phyloP scores from a whole-genome alignment of 2,888 invertebrate genomes.

The Cantharis nigra region DNA sequence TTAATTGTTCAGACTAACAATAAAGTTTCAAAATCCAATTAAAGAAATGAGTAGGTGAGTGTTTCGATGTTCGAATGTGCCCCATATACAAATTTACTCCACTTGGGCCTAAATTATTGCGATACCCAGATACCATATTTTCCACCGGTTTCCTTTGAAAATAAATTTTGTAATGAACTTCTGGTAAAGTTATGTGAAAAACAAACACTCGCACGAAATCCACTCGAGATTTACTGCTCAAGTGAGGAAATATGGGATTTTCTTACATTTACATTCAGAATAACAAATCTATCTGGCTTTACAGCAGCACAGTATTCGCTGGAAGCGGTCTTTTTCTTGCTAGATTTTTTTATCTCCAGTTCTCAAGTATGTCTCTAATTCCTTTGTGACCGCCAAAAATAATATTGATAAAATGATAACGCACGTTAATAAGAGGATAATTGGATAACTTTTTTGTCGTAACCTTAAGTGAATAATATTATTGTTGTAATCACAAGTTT shows the following conservation, averaged over 20 bases:
- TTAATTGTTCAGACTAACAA: background rate
- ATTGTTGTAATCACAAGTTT: background rate
- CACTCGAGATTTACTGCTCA: background rate
- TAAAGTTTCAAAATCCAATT: background rate
- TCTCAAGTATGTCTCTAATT: background rate
- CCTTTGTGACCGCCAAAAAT: background rate
- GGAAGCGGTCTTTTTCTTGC: background rate
- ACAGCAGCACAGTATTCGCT: background rate
- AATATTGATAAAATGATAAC: background rate
- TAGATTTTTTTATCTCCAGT: background rate
- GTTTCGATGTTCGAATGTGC: background rate
- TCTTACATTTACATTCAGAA: background rate
- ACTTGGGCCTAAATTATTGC: background rate
- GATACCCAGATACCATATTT: background rate
- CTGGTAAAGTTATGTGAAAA: background rate
- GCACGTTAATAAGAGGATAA: background rate
- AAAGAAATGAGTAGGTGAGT: background rate
- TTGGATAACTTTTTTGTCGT: background rate
- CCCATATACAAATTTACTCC: background rate
- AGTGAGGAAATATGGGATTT: background rate
- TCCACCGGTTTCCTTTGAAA: background rate
- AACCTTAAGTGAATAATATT: background rate
- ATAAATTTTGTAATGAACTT: background rate
- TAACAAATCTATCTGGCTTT: background rate
- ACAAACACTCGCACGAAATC: background rate